These are phyloP conservation scores for Acleris literana DNA, from an alignment of 2,888 invertebrate genomes.

Conservation along the genomic window DNA sequence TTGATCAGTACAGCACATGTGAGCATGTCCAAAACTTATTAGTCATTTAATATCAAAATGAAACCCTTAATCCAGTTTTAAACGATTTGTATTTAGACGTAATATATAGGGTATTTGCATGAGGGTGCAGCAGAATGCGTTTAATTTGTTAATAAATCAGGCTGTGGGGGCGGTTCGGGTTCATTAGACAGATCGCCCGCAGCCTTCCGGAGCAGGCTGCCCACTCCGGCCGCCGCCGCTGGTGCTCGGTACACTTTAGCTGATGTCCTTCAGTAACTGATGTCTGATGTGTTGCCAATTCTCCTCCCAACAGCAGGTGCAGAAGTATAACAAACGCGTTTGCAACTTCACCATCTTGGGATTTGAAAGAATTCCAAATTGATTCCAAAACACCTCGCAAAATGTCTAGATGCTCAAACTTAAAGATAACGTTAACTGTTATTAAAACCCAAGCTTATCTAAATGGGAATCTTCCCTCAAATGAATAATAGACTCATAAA, in stretches of 20 bases:
- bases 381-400: constrained; percentile 9
- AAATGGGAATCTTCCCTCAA: constrained; percentile 67
- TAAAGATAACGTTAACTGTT: constrained; percentile 37
- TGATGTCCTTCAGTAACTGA: constrained; percentile 66
- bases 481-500: constrained; percentile 80
- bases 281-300: constrained; percentile 53
- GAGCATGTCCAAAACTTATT: background rate
- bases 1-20: background rate
- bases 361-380: background rate
- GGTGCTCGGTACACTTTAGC: constrained; percentile 72
- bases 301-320: background rate
- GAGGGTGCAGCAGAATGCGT: constrained; percentile 81
- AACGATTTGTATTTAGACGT: constrained; percentile 28
- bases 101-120: constrained; percentile 40
- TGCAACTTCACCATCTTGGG: background rate
- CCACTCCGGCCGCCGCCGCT: constrained; percentile 67
- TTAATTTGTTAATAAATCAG: constrained; percentile 84
- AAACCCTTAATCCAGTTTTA: constrained; percentile 29
- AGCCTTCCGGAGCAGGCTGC: constrained; percentile 75
- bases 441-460: constrained; percentile 49
- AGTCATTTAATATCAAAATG: constrained; percentile 1
- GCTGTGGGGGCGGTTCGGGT: constrained; percentile 74
- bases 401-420: constrained; percentile 15
- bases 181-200: constrained; percentile 80
- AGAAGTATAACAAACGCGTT: background rate